Conservation (phyloP, 2,888 invertebrate species). For the Proisotoma minuta region DNA sequence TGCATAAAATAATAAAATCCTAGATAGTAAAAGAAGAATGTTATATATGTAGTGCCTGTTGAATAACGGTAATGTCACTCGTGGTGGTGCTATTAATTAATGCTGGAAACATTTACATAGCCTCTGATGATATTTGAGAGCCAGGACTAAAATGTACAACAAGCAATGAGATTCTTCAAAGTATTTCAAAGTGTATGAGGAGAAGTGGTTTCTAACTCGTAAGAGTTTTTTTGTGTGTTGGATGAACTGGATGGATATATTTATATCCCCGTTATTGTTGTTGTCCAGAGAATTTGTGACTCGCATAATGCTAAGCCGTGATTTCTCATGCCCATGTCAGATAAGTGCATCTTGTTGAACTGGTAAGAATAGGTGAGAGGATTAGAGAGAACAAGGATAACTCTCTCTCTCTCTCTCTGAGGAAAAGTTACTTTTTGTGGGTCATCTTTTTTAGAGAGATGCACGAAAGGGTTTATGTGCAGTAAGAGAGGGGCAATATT, state of each 20-base stretch:
- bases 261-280: conserved; percentile 6
- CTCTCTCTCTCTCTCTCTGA: conserved; percentile 1
- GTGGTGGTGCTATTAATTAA: no score
- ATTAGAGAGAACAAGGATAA: conserved; percentile 12
- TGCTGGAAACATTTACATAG: no score
- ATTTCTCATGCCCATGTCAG: conserved; percentile 34
- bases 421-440: conserved; percentile 21
- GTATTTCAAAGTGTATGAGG: no score
- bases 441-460: conserved; percentile 23
- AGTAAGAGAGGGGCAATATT: conserved; percentile 6
- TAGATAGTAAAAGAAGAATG: no score
- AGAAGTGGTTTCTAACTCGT: neutral
- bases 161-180: no score
- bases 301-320: conserved; percentile 24
- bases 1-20: no score
- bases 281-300: neutral
- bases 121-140: no score
- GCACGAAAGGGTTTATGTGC: conserved; percentile 6
- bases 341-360: conserved; percentile 25
- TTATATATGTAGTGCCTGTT: no score
- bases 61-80: no score
- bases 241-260: conserved; percentile 11
- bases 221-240: neutral
- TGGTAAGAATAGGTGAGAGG: conserved; percentile 16
- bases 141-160: no score